Base-by-base conservation (phyloP, 2,888 invertebrate species). In the Oxyteleia sp. region DNA sequence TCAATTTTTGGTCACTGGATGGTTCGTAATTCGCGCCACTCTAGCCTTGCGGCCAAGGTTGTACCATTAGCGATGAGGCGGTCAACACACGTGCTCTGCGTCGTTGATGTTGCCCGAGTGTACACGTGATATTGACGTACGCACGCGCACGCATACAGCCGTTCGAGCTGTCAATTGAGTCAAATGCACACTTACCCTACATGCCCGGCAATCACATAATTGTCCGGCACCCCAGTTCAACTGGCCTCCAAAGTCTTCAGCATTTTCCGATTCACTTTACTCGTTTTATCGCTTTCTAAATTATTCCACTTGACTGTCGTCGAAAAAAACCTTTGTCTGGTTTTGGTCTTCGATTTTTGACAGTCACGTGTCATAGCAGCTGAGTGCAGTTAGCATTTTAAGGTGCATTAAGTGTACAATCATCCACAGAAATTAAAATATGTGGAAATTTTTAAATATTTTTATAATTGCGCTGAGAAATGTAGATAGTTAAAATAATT, bases 181-280 rank as follows among this genome's bases (percentile, higher is more conserved):
- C 90, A 90, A 93, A 93, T 92, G 90, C 91, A 92, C 91, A 90
- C 90, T 92, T 91, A 93, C 90, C 91, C 92, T 91, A 92, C 89
- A 91, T 92, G 90, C 89, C 87, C 88, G 87, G 86, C 90, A 90
- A 92, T 92, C 90, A 89, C 89, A 90, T 92, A 92, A 92, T 92
- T 87, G 89, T 84, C 80, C 85, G 75, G 55, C 75, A 75, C 72
- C 81, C 64, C 51, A 64, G 47, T 69, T 59, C 55, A 74, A 75
- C 45, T 35, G 69, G 38, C 64, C 75, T 75, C 64, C 57, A 57
- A 75, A 82, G 61, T 63, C 69, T 68, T 74, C 35, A 20, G 32
- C 53, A 41, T 76, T 82, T 82, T 82, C 59, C 57, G 26, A 63
- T 35, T 63, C 43, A 63, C 26, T 66, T 72, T 80, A 53, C 23